Evolutionary conservation across 2,888 invertebrate genomes (phyloP), one percentile per base, ranked within the genome.

Genomic region (Pyrgus malvae): DNA sequence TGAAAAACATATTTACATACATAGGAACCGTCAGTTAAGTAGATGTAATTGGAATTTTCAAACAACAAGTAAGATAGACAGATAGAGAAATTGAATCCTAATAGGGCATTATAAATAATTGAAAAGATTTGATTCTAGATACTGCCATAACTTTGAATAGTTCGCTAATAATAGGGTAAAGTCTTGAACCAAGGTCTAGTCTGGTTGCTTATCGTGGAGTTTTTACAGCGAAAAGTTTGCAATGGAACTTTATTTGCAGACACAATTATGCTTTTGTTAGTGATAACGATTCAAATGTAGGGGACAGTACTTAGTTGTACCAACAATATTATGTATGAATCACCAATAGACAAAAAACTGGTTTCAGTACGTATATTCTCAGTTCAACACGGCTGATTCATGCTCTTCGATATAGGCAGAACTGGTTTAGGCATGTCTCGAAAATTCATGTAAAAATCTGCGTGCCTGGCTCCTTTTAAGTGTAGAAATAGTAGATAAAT

Each of bases 301-400:
- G 11, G n/a, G 33, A 19, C 33, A 45, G 21, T 21, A 23, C 14
- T 17, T 12, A 51, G 25, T 44, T 25, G 45, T 21, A 51, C 25
- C 48, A 53, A 57, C 62, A 58, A 61, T 62, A 67, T 64, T 66
- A 72, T 68, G 63, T 72, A 74, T 70, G 72, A 65, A 64, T 65
- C 65, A 67, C 58, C 59, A 57, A 66, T 68, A 69, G 69, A 65
- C 65, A 58, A 68, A 38, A 74, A 84, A 84, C 83, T 69, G 71
- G 84, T 83, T 74, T 62, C 66, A 63, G 62, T 58, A 35, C 25
- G 29, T 44, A 44, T 25, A 48, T n/a, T n/a, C 61, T 63, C 59
- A 55, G 57, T 59, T 58, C 62, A 62, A 59, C 58, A 53, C 56
- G 62, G 60, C 67, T 71, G 74, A 74, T 66, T 74, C 74, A 74